A percentile compares a stretch with the other conserved stretches of the same genome.
Conservation (phyloP, 2,797 vertebrate species). For the Hydrolagus colliei region DNA sequence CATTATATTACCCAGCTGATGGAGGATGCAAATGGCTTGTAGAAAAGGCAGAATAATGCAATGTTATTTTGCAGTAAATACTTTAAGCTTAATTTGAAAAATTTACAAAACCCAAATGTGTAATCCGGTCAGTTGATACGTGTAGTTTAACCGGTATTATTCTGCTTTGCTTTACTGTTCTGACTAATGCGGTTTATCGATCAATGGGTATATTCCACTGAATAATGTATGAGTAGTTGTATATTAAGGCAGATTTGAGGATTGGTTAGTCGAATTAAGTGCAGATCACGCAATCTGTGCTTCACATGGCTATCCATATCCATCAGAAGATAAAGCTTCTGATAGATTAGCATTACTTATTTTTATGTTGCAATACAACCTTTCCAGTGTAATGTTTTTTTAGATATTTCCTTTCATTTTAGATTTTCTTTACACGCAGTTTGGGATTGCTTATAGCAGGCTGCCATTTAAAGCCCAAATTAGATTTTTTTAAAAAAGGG, state of each 20-base stretch:
- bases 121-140: background rate
- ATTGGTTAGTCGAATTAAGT: constrained; percentile 22
- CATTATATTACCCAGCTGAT: too few species aligned
- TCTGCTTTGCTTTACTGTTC: background rate
- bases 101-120: background rate
- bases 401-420: background rate
- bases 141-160: background rate
- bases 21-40: background rate
- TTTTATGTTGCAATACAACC: background rate
- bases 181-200: background rate
- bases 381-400: background rate
- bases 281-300: background rate
- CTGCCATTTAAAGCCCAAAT: background rate
- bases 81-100: background rate
- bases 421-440: background rate
- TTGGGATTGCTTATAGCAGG: background rate
- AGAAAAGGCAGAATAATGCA: background rate
- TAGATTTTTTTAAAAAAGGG: background rate
- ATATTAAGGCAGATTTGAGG: background rate
- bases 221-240: background rate
- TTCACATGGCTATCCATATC: background rate
- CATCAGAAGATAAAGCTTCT: background rate
- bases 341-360: background rate
- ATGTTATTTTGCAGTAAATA: background rate
- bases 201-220: background rate